Conservation (phyloP, 2,888 invertebrate species). For the Empis livida region DNA sequence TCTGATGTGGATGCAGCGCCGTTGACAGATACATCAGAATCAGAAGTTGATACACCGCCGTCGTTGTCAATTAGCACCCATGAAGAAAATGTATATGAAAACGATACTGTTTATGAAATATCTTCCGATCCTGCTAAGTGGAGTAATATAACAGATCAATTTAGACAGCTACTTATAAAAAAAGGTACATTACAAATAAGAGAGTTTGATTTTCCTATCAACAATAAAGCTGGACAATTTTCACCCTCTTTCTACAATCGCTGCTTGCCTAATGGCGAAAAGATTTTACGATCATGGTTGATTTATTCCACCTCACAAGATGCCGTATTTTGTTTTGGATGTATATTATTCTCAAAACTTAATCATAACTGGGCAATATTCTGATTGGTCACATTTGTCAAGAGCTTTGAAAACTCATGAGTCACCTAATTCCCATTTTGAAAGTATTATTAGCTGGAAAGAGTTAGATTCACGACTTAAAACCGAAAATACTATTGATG, state of each 20-base stretch:
- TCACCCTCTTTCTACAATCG: background rate
- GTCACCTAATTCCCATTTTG: background rate
- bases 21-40: slow-evolving; percentile 1
- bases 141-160: background rate
- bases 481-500: background rate
- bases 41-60: background rate
- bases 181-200: slow-evolving; percentile 1
- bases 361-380: background rate
- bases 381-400: background rate
- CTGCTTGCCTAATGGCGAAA: slow-evolving; percentile 1
- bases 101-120: slow-evolving; percentile 1
- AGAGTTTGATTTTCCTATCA: slow-evolving; percentile 1
- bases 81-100: background rate
- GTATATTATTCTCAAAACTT: background rate
- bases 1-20: background rate
- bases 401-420: background rate
- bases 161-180: background rate
- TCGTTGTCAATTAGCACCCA: background rate
- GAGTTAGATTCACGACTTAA: background rate
- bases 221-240: background rate
- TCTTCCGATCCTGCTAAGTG: background rate
- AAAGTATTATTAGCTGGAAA: background rate
- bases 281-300: background rate
- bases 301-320: background rate
- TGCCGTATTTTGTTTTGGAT: background rate